A percentile compares a stretch with the other conserved stretches of the same genome.
Conservation (phyloP, 2,113 vertebrate genomes). For the Hystrix cristata region DNA sequence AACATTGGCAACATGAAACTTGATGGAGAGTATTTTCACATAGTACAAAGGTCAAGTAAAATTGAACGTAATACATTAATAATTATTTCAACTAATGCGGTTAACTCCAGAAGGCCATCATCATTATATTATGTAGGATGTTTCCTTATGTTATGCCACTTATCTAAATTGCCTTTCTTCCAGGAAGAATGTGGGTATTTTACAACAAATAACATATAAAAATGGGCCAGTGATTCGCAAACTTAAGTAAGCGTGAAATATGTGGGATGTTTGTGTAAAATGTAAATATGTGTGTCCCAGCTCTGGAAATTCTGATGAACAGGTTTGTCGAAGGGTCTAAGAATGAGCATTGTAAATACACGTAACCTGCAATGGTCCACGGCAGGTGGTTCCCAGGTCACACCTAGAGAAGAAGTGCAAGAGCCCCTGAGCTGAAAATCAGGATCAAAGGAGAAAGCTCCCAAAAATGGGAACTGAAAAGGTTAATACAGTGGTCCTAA, state of each 20-base stretch:
- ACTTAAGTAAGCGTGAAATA: not conserved
- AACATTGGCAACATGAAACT: not conserved
- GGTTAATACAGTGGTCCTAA: not conserved
- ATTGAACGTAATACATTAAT: not conserved
- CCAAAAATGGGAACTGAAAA: not conserved
- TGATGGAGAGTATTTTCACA: not conserved
- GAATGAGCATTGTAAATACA: not conserved
- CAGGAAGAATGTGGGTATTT: not conserved
- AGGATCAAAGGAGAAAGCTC: not conserved
- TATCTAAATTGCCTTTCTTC: slow-evolving; percentile 17
- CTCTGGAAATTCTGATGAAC: not conserved
- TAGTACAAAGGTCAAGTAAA: slow-evolving; percentile 57
- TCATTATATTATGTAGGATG: not conserved
- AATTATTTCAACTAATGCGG: not conserved
- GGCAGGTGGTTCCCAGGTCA: not conserved
- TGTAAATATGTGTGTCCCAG: not conserved
- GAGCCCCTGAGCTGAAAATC: not conserved
- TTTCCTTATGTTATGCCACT: not conserved
- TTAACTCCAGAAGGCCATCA: not conserved
- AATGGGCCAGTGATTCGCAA: not conserved
- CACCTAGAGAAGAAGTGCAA: not conserved
- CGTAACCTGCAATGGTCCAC: not conserved
- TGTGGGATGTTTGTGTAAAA: not conserved
- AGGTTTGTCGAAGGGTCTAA: not conserved
- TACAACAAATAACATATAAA: not conserved